Evolutionary conservation across 2,888 invertebrate species (phyloP).

Genomic region (Gerris lacustris): DNA sequence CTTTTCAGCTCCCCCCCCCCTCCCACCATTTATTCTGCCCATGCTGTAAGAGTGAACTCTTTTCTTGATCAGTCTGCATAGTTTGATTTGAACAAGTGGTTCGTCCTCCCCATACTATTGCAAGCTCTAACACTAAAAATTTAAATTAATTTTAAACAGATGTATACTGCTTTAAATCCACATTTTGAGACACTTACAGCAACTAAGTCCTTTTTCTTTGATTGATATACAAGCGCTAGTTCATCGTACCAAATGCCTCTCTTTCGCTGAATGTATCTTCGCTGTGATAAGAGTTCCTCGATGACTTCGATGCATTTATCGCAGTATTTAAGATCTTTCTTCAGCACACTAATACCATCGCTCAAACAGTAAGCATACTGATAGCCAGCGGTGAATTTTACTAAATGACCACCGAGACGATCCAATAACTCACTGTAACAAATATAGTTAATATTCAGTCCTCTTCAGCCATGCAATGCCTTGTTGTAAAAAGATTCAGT

Average conservation of each 20-base stretch:
- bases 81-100: too few species aligned
- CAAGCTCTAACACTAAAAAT: too few species aligned
- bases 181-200: background rate
- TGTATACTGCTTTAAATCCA: too few species aligned
- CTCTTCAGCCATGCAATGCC: too few species aligned
- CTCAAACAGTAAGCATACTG: conserved; percentile 8
- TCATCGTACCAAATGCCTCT: conserved; percentile 9
- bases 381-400: conserved; percentile 6
- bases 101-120: too few species aligned
- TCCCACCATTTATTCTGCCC: too few species aligned
- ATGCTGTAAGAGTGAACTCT: too few species aligned
- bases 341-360: background rate
- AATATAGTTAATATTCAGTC: background rate
- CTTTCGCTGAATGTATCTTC: background rate
- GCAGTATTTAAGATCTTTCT: background rate
- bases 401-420: background rate
- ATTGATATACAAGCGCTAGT: conserved; percentile 5
- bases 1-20: too few species aligned
- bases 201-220: background rate
- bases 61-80: too few species aligned
- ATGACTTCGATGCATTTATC: background rate
- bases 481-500: too few species aligned
- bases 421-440: background rate
- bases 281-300: background rate
- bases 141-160: too few species aligned